Conservation (phyloP, 2,888 invertebrate genomes). For the Lasiommata megera region DNA sequence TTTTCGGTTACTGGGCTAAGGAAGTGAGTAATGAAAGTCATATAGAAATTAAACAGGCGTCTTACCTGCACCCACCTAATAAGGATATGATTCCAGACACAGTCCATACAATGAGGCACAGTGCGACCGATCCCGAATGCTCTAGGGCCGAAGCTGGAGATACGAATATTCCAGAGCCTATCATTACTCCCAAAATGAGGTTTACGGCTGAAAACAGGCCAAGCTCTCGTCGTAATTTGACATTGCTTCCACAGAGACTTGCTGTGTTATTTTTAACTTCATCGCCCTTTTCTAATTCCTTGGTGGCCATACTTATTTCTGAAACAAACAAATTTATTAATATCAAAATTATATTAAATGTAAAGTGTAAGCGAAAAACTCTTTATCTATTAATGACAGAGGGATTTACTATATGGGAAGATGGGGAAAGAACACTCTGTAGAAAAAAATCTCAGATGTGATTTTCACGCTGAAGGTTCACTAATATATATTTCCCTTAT, state of each 20-base stretch:
- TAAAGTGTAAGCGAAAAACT: no score
- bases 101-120: slow-evolving; percentile 90
- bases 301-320: slow-evolving; percentile 53
- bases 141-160: slow-evolving; percentile 89
- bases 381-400: no score
- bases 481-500: no score
- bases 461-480: no score
- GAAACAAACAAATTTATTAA: slow-evolving; percentile 32
- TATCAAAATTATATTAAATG: not conserved
- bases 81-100: slow-evolving; percentile 89
- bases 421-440: no score
- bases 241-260: slow-evolving; percentile 54
- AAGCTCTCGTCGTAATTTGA: slow-evolving; percentile 86
- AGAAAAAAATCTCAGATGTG: no score
- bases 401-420: no score
- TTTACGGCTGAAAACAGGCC: slow-evolving; percentile 91
- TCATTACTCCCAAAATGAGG: slow-evolving; percentile 93
- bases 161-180: slow-evolving; percentile 94
- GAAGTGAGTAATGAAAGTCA: not conserved
- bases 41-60: slow-evolving; percentile 35
- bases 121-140: slow-evolving; percentile 89
- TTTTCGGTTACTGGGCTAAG: no score
- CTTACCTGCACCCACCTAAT: slow-evolving; percentile 84
- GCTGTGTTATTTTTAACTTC: slow-evolving; percentile 32
- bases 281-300: slow-evolving; percentile 45